These are phyloP conservation scores for Brachionus rotundiformis DNA, from an alignment of 1,140 invertebrate genomes.

Conservation along the genomic window DNA sequence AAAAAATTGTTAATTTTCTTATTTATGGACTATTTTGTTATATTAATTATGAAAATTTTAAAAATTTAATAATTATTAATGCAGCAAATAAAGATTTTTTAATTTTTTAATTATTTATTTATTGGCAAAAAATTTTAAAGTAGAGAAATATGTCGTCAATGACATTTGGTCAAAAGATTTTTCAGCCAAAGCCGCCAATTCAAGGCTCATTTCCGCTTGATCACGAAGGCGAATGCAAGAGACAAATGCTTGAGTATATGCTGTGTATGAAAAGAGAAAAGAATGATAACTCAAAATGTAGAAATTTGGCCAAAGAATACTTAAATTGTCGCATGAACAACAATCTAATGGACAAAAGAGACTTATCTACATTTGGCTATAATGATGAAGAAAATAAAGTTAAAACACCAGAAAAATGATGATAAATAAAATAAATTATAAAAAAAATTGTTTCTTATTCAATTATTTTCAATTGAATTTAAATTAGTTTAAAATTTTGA, in stretches of 20 bases:
- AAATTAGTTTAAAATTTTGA: no score
- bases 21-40: not conserved
- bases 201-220: constrained; percentile 50
- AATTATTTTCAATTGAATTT: not conserved
- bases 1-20: constrained; percentile 9
- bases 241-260: constrained; percentile 50
- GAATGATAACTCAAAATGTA: constrained; percentile 39
- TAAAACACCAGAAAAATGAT: not conserved
- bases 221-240: constrained; percentile 48
- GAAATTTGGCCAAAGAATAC: constrained; percentile 30
- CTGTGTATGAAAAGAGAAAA: constrained; percentile 30
- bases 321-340: constrained; percentile 50
- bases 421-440: not conserved
- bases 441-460: not conserved
- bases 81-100: not conserved
- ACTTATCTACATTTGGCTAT: constrained; percentile 35
- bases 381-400: not conserved
- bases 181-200: constrained; percentile 46
- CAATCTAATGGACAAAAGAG: constrained; percentile 50
- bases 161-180: constrained; percentile 52
- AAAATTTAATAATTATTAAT: not conserved
- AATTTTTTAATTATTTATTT: not conserved
- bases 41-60: constrained; percentile 7
- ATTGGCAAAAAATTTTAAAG: not conserved
- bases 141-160: constrained; percentile 47